Base-by-base conservation (phyloP, 2,797 vertebrate species). In the Caiman crocodilus region DNA sequence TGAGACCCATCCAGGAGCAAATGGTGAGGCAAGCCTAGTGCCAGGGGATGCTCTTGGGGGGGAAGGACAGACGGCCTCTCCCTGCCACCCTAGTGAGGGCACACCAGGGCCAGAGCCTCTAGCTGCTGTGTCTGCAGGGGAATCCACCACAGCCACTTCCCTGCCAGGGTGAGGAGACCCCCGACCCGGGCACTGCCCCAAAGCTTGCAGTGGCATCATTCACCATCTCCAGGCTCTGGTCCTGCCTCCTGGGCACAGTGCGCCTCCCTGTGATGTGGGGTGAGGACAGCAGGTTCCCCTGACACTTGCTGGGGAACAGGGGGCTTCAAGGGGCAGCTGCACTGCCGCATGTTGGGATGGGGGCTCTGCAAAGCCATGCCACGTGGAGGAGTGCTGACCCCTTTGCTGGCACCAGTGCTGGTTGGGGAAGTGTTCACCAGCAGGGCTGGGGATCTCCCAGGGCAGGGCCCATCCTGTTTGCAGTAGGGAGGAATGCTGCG, bases 121-220 rank as follows among this genome's bases (percentile, higher is more conserved):
- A 32, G 25, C 5, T 61, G 60, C 3, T 1, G 77, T 7, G 15
- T 69, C 59, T n/a, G 35, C 28, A 17, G 57, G 1, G 50, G 30
- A 25, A 23, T 10, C 5, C 5, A 63, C 57, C 30, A 5, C 5
- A 61, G 30, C 17, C 85, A 57, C 26, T 63, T 7, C 61, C 14
- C 57, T 30, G n/a, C 60, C 17, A 1, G 35, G 35, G 2, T 7
- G 65, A 15, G 6, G 55, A 9, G 3, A 50, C 18, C 4, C n/a
- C 20, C 4, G 1, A 4, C 4, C 69, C n/a, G 5, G 26, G 26
- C 35, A 3, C 21, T 1, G 0, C 42, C 42, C 42, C 42, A 42
- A 9, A 42, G 42, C 42, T 30, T 30, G 64, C 64, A 30, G 5
- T 65, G 64, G 64, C 64, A 7, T 35, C 30, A 18, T 32, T 69